Base-by-base conservation (phyloP, 2,797 vertebrate genomes). In the Orestias chungarensis region DNA sequence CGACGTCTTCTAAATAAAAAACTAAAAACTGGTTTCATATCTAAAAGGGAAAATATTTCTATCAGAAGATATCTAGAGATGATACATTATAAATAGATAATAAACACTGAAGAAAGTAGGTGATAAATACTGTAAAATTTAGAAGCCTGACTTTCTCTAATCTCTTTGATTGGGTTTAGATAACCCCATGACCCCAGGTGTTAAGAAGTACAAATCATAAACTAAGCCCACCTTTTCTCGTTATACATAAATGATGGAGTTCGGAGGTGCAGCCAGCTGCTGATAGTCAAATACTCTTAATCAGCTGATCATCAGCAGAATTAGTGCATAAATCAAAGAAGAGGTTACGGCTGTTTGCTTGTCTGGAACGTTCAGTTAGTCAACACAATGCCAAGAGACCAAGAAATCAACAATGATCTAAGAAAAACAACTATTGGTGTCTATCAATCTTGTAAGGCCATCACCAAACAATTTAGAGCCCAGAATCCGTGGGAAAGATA, bases 381-480 rank as follows among this genome's bases (percentile, higher is more conserved):
- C 35, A 64, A 42, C 35, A 40, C 35, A 42, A 40, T 17, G n/a
- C 38, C 23, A 42, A 40, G 14, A 62, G 8, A 11, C 8, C 6
- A 40, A 17, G 12, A 42, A 17, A 35, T 59, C 20, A 35, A 20
- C 55, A 59, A 59, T 59, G 18, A 59, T 11, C 55, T 35, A 20
- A 35, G 55, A 20, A 35, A 59, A 59, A 31, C 33, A 35, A 35
- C 31, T 15, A 9, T 25, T 25, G 14, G 35, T 42, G 14, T 14
- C 6, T 7, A 40, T 40, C n/a, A 42, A 42, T 25, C 59, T 62
- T n/a, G 20, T 40, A 40, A 17, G 55, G 31, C 33, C 55, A 59
- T 35, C 55, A 33, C 55, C 55, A 59, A 35, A 59, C 55, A 59
- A 35, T 59, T n/a, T 62, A 23, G 59, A 62, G 35, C 35, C 20